Evolutionary conservation across 2,113 vertebrate species (phyloP).

Genomic region (Sinocyclocheilus rhinocerous): DNA sequence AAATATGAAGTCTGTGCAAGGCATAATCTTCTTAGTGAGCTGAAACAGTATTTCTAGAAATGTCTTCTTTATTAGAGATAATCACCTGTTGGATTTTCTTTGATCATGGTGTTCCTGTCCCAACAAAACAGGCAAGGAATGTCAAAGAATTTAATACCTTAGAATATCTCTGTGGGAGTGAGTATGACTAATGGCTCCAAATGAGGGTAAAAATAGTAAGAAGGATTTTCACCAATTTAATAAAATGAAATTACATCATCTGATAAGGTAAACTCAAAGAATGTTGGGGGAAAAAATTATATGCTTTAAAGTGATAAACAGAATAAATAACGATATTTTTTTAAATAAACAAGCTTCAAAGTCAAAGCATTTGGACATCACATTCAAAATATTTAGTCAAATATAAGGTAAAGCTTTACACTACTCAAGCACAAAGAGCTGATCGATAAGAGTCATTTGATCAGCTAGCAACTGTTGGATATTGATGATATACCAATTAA

Average conservation of each 20-base stretch:
- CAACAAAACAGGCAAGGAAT: conserved; percentile 19
- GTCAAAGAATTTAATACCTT: conserved; percentile 13
- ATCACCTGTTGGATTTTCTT: conserved; percentile 40
- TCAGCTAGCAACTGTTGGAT: background rate
- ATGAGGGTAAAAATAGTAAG: background rate
- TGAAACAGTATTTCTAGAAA: conserved; percentile 19
- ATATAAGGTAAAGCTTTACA: background rate
- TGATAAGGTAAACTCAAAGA: background rate
- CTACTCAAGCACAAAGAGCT: no score
- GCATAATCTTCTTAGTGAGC: conserved; percentile 43
- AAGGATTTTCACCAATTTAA: background rate
- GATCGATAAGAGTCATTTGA: no score
- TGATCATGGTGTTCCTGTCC: conserved; percentile 34
- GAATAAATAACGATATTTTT: background rate
- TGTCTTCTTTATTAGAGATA: conserved; percentile 31
- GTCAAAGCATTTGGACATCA: background rate
- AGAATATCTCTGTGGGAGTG: conserved; percentile 16
- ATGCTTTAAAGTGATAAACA: background rate
- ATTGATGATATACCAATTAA: background rate
- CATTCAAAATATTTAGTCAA: background rate
- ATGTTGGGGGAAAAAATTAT: no score
- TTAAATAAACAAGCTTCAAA: background rate
- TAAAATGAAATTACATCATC: conserved; percentile 10
- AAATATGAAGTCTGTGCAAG: conserved; percentile 26
- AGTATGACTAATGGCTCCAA: background rate